These are phyloP conservation scores for Drosophila rellima DNA, from an alignment of 2,888 invertebrate genomes.

Conservation along the genomic window DNA sequence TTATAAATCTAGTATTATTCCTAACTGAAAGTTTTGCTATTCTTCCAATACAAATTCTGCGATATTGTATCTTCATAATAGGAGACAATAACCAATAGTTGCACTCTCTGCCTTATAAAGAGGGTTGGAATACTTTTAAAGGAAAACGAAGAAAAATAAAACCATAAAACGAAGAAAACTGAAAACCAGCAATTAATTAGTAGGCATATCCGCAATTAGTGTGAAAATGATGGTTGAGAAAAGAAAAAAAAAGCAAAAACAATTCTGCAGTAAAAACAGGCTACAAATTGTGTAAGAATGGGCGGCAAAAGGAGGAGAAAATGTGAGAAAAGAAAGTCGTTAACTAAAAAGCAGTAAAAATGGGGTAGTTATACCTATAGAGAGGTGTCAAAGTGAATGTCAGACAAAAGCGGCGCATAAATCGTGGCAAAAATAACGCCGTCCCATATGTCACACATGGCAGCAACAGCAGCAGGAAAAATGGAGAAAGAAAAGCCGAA, in stretches of 20 bases:
- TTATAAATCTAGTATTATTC: too few relatives aligned
- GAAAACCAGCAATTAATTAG: conserved; percentile 68
- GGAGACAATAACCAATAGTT: conserved; percentile 4
- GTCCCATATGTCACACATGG: conserved; percentile 71
- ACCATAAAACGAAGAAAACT: conserved; percentile 34
- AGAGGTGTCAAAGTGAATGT: conserved; percentile 73
- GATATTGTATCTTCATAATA: neutral
- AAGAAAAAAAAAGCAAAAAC: conserved; percentile 35
- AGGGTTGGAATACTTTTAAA: conserved; percentile 52
- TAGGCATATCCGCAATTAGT: conserved; percentile 79
- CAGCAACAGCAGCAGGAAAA: neutral
- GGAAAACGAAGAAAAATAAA: conserved; percentile 6
- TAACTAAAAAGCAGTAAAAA: conserved; percentile 66
- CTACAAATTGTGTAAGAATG: conserved; percentile 45
- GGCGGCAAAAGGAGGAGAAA: conserved; percentile 10
- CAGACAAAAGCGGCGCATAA: conserved; percentile 64
- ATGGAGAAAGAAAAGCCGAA: conserved; percentile 28
- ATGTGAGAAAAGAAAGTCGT: conserved; percentile 64
- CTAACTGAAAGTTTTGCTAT: neutral
- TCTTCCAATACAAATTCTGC: neutral
- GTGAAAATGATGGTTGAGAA: conserved; percentile 71
- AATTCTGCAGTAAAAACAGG: conserved; percentile 44
- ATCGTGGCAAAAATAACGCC: conserved; percentile 77
- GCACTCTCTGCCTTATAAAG: neutral
- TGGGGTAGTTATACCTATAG: conserved; percentile 56